A percentile compares a stretch with the other conserved stretches of the same genome.
Evolutionary conservation across 1,140 invertebrate genomes (phyloP).

Genomic region (Phenacoccus solenopsis): DNA sequence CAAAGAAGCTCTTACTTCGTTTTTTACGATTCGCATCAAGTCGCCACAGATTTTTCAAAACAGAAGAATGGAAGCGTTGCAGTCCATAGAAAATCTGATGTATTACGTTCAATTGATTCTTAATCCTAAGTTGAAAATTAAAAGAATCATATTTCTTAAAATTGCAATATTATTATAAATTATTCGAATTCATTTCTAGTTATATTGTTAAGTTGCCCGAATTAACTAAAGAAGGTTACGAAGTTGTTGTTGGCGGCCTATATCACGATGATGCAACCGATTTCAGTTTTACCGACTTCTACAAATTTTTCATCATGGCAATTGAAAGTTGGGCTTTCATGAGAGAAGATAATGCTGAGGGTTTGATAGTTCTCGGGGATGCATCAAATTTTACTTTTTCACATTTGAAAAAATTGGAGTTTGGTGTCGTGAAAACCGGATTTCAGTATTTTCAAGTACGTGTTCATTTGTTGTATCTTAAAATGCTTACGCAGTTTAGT

Average conservation of each 20-base stretch:
- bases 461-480: not conserved
- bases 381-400: not conserved
- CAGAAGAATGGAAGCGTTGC: not conserved
- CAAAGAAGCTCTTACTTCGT: not conserved
- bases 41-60: not conserved
- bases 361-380: not conserved
- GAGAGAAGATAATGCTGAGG: not conserved
- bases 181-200: not conserved
- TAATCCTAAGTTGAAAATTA: not conserved
- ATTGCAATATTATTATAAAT: not conserved
- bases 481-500: not conserved
- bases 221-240: not conserved
- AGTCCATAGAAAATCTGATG: not conserved
- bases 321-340: not conserved
- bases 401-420: not conserved
- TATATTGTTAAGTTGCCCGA: not conserved
- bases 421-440: not conserved
- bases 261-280: not conserved
- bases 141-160: not conserved
- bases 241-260: not conserved
- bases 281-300: not conserved
- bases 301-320: not conserved
- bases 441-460: slow-evolving; percentile 5
- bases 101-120: not conserved
- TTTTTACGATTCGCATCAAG: not conserved